These are phyloP conservation scores for Habroteleia sp. DNA, from an alignment of 2,888 invertebrate genomes.

Conservation along the genomic window DNA sequence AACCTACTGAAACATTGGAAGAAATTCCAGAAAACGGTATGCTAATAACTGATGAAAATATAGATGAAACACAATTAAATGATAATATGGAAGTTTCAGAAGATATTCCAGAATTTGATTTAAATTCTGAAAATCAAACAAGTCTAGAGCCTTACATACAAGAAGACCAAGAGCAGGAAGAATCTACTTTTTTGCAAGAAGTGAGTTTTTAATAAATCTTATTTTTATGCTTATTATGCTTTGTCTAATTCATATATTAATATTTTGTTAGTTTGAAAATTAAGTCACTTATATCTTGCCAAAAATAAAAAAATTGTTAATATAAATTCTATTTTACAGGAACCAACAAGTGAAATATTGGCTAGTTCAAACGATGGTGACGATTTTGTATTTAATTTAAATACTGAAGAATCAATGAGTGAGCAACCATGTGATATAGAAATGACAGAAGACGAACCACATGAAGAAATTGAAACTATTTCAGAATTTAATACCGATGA, in stretches of 20 bases:
- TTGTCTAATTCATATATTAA: conserved; percentile 1
- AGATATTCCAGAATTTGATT: conserved; percentile 5
- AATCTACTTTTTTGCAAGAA: conserved; percentile 2
- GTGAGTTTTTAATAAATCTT: conserved; percentile 2
- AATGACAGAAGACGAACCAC: conserved; percentile 11
- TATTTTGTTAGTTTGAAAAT: not conserved
- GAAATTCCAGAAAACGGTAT: conserved; percentile 56
- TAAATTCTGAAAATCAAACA: conserved; percentile 6
- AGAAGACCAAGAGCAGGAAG: conserved; percentile 7
- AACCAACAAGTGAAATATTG: conserved; percentile 5
- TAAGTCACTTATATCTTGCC: not conserved
- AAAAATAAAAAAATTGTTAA: no score
- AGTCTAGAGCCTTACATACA: conserved; percentile 3
- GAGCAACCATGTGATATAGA: conserved; percentile 67
- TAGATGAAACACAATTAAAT: conserved; percentile 69
- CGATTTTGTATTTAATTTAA: conserved; percentile 69
- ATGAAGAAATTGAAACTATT: conserved; percentile 3
- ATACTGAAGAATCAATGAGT: conserved; percentile 66
- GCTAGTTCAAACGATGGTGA: conserved; percentile 7
- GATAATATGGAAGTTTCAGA: conserved; percentile 29
- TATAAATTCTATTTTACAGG: conserved; percentile 10
- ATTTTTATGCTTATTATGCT: not conserved
- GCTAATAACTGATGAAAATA: conserved; percentile 39
- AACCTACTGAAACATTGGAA: conserved; percentile 33
- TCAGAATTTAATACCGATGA: not conserved